Conservation (phyloP, 2,113 vertebrate genomes). For the Upupa epops region DNA sequence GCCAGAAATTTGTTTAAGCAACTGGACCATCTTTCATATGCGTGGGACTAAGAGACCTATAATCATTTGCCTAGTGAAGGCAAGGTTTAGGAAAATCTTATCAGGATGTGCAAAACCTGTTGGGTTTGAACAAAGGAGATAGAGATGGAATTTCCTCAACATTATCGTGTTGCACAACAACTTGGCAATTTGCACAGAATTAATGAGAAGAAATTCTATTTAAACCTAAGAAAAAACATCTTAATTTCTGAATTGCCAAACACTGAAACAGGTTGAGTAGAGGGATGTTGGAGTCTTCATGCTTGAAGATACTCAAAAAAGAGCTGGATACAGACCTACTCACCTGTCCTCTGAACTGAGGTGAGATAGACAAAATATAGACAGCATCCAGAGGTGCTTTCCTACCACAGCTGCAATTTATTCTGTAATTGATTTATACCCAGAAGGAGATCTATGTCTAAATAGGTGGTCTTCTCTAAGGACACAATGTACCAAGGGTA, state of each 20-base stretch:
- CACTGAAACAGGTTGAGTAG: background rate
- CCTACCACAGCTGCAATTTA: background rate
- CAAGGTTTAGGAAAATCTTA: background rate
- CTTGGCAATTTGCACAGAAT: background rate
- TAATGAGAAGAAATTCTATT: background rate
- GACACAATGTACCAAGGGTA: background rate
- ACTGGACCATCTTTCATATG: background rate
- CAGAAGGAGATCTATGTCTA: background rate
- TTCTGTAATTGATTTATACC: background rate
- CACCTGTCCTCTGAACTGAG: background rate
- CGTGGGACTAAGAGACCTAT: background rate
- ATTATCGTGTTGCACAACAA: background rate
- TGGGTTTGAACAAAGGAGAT: background rate
- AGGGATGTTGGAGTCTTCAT: background rate
- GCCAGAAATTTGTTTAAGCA: background rate
- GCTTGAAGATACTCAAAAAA: background rate
- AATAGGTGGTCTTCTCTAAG: background rate
- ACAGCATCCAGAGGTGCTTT: background rate
- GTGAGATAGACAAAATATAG: fast-evolving
- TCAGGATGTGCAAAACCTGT: background rate
- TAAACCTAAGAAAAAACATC: background rate
- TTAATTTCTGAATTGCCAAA: background rate
- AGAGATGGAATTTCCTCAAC: background rate
- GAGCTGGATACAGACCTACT: fast-evolving
- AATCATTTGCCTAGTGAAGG: background rate